These are phyloP conservation scores for Dolichotis patagonum DNA, from an alignment of 2,113 vertebrate genomes.

Conservation along the genomic window DNA sequence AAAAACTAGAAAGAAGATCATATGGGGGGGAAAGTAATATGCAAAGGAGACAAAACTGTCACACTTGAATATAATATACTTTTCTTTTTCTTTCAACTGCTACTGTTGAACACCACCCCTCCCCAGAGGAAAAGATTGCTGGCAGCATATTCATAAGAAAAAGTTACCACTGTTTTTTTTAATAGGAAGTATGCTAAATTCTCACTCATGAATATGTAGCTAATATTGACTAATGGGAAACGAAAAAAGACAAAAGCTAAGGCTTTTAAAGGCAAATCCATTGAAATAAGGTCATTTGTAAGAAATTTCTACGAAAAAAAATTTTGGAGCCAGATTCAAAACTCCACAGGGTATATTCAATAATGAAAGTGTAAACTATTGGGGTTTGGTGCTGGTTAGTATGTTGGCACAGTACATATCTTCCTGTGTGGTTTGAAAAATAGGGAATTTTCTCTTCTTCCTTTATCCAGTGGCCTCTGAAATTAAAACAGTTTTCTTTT, in stretches of 20 bases:
- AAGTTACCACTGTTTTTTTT: slow-evolving; percentile 33
- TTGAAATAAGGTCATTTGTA: slow-evolving; percentile 64
- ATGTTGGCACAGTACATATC: slow-evolving; percentile 35
- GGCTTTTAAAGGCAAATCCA: slow-evolving; percentile 53
- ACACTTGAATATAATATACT: slow-evolving; percentile 65
- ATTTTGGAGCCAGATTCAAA: slow-evolving; percentile 67
- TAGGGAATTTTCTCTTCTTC: slow-evolving; percentile 56
- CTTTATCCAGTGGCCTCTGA: slow-evolving; percentile 72
- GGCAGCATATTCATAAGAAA: slow-evolving; percentile 59
- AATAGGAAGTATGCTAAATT: background rate
- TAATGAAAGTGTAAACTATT: slow-evolving; percentile 66
- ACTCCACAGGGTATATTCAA: slow-evolving; percentile 67
- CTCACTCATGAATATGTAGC: slow-evolving; percentile 67
- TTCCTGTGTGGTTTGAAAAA: slow-evolving; percentile 57
- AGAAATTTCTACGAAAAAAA: slow-evolving; percentile 46
- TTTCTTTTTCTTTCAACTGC: slow-evolving; percentile 65
- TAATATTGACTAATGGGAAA: slow-evolving; percentile 77
- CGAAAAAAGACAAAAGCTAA: slow-evolving; percentile 56
- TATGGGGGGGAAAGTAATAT: background rate
- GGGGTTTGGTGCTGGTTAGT: slow-evolving; percentile 56
- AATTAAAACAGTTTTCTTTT: slow-evolving; percentile 80
- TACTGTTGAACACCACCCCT: slow-evolving; percentile 20
- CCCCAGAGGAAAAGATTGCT: slow-evolving; percentile 53
- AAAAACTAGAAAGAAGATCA: slow-evolving; percentile 68
- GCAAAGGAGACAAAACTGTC: slow-evolving; percentile 58